Evolutionary conservation across 1,140 invertebrate genomes (phyloP).

Genomic region (Antheraea mylitta): DNA sequence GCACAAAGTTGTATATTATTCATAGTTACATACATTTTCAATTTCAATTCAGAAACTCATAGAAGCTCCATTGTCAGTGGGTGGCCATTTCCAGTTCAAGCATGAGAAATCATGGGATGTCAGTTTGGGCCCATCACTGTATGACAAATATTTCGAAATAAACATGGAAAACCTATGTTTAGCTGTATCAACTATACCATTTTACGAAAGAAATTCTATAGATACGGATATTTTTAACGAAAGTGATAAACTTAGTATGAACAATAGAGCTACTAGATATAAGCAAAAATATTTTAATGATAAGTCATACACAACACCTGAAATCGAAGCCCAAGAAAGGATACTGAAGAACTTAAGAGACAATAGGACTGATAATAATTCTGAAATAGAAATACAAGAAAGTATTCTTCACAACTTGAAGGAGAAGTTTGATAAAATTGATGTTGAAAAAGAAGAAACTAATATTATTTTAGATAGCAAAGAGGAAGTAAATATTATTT

Average conservation of each 20-base stretch:
- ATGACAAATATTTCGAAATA: conserved; percentile 72
- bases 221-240: conserved; percentile 53
- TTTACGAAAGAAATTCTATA: conserved; percentile 66
- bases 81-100: conserved; percentile 77
- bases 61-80: conserved; percentile 57
- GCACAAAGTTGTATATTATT: too few species aligned
- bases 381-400: conserved; percentile 15
- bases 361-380: conserved; percentile 4
- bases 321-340: conserved; percentile 51
- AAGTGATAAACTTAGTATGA: conserved; percentile 63
- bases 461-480: not conserved
- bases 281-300: conserved; percentile 71
- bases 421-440: conserved; percentile 1
- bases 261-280: conserved; percentile 60
- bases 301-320: conserved; percentile 54
- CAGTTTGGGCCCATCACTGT: conserved; percentile 48
- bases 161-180: conserved; percentile 59
- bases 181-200: conserved; percentile 62
- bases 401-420: conserved; percentile 4
- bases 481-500: not conserved
- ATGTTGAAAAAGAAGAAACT: not conserved
- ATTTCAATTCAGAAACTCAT: conserved; percentile 57
- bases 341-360: conserved; percentile 39
- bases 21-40: conserved; percentile 7
- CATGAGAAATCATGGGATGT: conserved; percentile 75